Evolutionary conservation across 2,113 vertebrate genomes (phyloP).

Genomic region (Pimephales promelas): DNA sequence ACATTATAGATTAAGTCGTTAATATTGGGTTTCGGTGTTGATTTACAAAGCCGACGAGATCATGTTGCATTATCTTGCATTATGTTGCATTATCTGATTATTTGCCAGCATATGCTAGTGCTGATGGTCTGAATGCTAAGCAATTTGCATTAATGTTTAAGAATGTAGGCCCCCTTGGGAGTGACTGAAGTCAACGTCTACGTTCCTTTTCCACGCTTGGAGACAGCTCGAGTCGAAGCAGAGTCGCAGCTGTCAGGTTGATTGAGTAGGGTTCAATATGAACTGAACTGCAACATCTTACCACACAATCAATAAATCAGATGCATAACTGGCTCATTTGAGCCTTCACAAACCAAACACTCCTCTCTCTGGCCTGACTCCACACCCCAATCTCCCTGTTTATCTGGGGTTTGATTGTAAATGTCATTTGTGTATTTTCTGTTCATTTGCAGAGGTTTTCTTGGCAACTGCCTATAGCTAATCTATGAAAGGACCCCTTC

Average conservation of each 20-base stretch:
- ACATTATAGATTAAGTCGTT: neutral
- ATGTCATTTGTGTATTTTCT: slow-evolving; percentile 25
- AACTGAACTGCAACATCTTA: slow-evolving; percentile 56
- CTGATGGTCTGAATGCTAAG: neutral
- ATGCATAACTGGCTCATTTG: slow-evolving; percentile 45
- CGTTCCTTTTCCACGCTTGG: slow-evolving; percentile 8
- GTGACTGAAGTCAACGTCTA: slow-evolving; percentile 32
- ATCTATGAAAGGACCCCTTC: neutral
- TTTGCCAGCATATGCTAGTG: neutral
- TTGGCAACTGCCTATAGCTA: neutral
- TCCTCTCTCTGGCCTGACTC: neutral
- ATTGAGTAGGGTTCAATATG: slow-evolving; percentile 52
- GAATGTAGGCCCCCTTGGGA: neutral
- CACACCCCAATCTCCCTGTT: neutral
- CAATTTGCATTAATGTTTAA: neutral
- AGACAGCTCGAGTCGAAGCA: slow-evolving; percentile 34
- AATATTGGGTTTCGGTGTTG: neutral
- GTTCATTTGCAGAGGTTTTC: slow-evolving; percentile 15
- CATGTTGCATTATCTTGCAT: neutral
- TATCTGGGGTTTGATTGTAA: slow-evolving; percentile 20
- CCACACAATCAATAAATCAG: slow-evolving; percentile 51
- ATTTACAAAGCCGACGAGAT: neutral
- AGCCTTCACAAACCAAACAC: slow-evolving; percentile 7
- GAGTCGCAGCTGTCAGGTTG: slow-evolving; percentile 51
- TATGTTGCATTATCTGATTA: neutral